Evolutionary conservation across 53 echinoderm and acorn worm genomes (phyloP).

Genomic region (Echinometra lucunter): DNA sequence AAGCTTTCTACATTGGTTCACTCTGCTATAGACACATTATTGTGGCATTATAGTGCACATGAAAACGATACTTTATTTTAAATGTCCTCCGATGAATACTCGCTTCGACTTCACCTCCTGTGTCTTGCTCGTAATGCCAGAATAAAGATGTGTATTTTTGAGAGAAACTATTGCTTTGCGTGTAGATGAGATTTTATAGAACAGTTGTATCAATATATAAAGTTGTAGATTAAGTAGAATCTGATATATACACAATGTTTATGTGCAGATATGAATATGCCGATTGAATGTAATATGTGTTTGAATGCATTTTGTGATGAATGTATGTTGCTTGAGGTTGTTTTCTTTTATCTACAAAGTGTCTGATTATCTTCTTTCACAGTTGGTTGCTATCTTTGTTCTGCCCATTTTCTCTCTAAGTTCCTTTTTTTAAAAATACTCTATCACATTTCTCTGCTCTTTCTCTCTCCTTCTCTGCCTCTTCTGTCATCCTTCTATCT

Average conservation of each 20-base stretch:
- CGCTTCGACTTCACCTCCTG: not conserved
- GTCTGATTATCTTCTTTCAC: not conserved
- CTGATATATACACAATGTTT: constrained; percentile 4
- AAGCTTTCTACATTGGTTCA: not conserved
- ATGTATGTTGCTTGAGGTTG: constrained; percentile 2
- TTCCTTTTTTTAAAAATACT: too few relatives aligned
- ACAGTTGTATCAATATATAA: not conserved
- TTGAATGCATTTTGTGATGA: constrained; percentile 25
- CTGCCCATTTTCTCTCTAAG: constrained; percentile 21
- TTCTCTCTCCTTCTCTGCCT: not conserved
- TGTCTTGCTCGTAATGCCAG: not conserved
- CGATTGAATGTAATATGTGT: too few relatives aligned
- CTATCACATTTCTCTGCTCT: not conserved
- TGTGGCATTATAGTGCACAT: not conserved
- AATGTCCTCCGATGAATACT: not conserved
- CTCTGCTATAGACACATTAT: not conserved
- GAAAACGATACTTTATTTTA: not conserved
- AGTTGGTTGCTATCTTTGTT: constrained; percentile 3
- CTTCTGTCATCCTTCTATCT: not conserved
- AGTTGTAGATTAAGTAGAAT: constrained; percentile 34
- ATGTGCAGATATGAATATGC: not conserved
- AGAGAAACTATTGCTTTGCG: not conserved
- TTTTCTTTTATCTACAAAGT: not conserved
- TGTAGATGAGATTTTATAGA: constrained; percentile 1
- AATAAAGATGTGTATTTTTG: not conserved